Evolutionary conservation across 1,140 invertebrate genomes (phyloP).

Genomic region (Pseudoatta argentina): DNA sequence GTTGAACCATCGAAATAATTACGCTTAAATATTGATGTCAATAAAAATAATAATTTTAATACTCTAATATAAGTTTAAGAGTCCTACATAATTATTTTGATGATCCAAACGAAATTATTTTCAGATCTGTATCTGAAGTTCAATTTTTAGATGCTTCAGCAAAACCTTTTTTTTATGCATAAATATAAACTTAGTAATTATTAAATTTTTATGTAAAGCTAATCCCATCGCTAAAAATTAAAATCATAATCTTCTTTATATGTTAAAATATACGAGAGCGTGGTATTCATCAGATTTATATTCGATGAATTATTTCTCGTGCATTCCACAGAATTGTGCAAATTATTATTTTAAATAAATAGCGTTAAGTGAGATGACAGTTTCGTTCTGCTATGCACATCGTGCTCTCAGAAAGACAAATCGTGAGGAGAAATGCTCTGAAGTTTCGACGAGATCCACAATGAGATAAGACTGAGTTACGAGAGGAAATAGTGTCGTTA

Average conservation of each 20-base stretch:
- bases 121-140: no score
- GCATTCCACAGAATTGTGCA: background rate
- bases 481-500: constrained; percentile 50
- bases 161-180: no score
- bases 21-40: no score
- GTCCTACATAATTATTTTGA: no score
- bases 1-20: no score
- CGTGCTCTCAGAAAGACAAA: constrained; percentile 24
- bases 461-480: constrained; percentile 51
- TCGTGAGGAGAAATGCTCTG: constrained; percentile 21
- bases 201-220: background rate
- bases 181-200: background rate
- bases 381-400: background rate
- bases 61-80: no score
- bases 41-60: no score
- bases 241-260: background rate
- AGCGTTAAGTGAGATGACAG: background rate
- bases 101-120: no score
- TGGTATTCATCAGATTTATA: background rate
- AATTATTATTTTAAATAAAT: constrained; percentile 25
- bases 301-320: background rate
- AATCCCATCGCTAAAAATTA: background rate
- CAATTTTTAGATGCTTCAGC: no score
- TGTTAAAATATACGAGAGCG: background rate
- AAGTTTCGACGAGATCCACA: constrained; percentile 57